These are phyloP conservation scores for Solenodon paradoxus DNA, from an alignment of 2,113 vertebrate genomes.

Conservation along the genomic window DNA sequence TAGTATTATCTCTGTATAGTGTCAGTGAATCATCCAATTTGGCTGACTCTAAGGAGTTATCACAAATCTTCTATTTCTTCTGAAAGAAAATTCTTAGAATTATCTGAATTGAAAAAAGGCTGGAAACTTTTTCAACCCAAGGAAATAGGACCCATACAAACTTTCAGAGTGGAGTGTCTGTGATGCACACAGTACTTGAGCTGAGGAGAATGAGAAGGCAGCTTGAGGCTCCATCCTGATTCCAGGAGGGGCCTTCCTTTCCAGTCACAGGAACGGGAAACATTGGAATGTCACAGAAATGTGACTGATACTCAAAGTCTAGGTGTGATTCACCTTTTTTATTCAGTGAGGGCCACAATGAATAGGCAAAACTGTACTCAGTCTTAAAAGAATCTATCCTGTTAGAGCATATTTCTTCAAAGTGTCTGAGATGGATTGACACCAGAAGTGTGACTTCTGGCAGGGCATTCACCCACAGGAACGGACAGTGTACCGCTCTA, in stretches of 20 bases:
- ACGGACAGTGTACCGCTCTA: constrained; percentile 37
- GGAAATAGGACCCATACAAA: constrained; percentile 36
- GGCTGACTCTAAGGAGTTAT: background rate
- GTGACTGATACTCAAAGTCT: too few relatives aligned
- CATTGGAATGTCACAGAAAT: too few relatives aligned
- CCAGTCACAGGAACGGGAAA: background rate
- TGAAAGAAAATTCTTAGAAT: constrained; percentile 52
- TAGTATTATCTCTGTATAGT: background rate
- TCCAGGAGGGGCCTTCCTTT: background rate
- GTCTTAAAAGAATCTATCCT: background rate
- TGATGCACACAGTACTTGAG: too few relatives aligned
- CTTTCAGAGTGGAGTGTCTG: background rate
- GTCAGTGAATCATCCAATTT: background rate
- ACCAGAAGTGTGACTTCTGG: background rate
- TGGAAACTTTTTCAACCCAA: background rate
- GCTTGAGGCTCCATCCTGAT: too few relatives aligned
- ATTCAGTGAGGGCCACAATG: background rate
- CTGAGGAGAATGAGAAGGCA: too few relatives aligned
- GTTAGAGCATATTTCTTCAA: background rate
- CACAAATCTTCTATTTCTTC: constrained; percentile 29
- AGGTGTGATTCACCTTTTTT: background rate
- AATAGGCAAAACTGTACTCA: background rate
- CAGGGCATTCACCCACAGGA: background rate
- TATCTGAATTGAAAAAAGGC: constrained; percentile 35
- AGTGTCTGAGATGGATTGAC: too few relatives aligned